Base-by-base conservation (phyloP, 2,797 vertebrate genomes). In the Peromyscus aztecus region DNA sequence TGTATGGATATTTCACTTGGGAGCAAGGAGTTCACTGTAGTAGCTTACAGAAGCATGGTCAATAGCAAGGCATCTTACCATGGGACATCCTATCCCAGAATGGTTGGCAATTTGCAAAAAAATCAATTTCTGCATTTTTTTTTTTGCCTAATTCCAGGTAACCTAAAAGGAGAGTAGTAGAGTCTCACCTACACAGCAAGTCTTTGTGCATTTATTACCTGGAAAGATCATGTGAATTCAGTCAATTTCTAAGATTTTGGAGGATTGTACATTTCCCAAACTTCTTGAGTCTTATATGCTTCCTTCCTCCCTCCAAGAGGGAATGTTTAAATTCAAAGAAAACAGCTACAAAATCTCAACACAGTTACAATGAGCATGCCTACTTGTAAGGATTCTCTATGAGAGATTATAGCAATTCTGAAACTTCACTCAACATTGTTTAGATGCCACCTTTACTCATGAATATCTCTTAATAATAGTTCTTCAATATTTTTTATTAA, bases 351-450 rank as follows among this genome's bases (percentile, higher is more conserved):
- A 55, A 55, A 55, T 55, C 55, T 55, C 23, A 24, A 5, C 61
- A 12, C 5, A 52, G 2, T 37, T 6, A 43, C 19, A 34, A 5
- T 27, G 24, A 40, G 37, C 4, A 81, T 0, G 27, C 1, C 0
- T 17, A 17, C 27, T 34, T 80, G 27, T 46, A 49, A 61, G 65
- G 29, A 43, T 14, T 43, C 0, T 6, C 0, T 31, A n/a, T 17
- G 16, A 9, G 11, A 16, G 10, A 24, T 24, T 6, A 8, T 5
- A 21, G 24, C 4, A 78, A 40, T 75, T 63, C 40, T 43, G 37
- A 83, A 12, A 16, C 12, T 40, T 12, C 0, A 1, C 0, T 13
- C 4, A 43, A 14, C 2, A 34, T 4, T 29, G 3, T 2, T 57
- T 7, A 27, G 4, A 49, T 43, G 55, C 0, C 12, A 11, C 0